A percentile compares a stretch with the other conserved stretches of the same genome.
Evolutionary conservation across 1,140 invertebrate genomes (phyloP).

Genomic region (Grapholita molesta): DNA sequence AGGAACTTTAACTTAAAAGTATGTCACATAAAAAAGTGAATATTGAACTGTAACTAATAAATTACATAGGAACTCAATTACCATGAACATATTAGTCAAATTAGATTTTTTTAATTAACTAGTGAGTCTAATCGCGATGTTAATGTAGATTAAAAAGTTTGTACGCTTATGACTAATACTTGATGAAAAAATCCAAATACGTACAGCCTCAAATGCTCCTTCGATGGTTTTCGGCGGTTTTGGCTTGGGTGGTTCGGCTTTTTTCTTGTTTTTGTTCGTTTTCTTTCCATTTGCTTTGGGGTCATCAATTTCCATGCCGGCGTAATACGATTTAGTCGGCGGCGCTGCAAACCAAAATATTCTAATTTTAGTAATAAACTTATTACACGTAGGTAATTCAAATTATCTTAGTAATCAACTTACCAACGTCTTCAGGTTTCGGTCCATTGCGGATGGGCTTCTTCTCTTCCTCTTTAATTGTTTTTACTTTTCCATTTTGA

Average conservation of each 20-base stretch:
- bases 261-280: conserved; percentile 71
- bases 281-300: conserved; percentile 74
- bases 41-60: background rate
- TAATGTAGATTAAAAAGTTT: background rate
- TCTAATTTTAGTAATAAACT: conserved; percentile 1
- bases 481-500: conserved; percentile 80
- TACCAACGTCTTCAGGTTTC: conserved; percentile 67
- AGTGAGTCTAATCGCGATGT: background rate
- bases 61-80: background rate
- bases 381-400: background rate
- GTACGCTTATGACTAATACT: background rate
- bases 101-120: background rate
- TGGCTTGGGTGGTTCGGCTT: conserved; percentile 73
- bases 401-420: conserved; percentile 24
- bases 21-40: background rate
- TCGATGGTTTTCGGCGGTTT: conserved; percentile 84
- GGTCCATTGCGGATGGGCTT: conserved; percentile 63
- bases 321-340: conserved; percentile 63
- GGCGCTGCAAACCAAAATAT: conserved; percentile 41
- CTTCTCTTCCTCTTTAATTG: conserved; percentile 80
- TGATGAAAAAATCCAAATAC: conserved; percentile 31
- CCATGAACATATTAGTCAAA: background rate
- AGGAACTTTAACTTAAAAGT: background rate
- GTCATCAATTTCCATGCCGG: conserved; percentile 70
- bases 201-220: conserved; percentile 81